Conservation (phyloP, 2,113 vertebrate genomes). For the Meriones unguiculatus region DNA sequence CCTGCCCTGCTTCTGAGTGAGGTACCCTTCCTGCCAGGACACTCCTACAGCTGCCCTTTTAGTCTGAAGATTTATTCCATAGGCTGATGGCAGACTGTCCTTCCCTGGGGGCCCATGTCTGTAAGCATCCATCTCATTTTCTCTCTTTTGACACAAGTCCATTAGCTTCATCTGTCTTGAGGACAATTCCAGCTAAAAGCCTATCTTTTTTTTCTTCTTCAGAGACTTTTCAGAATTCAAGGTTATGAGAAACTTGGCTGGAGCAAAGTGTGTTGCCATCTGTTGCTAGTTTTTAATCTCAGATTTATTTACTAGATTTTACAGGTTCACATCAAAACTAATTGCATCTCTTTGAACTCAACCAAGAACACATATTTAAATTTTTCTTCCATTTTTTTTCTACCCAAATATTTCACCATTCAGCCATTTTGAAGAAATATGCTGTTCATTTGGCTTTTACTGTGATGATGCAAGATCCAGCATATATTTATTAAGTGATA, state of each 20-base stretch:
- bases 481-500: background rate
- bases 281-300: slow-evolving; percentile 71
- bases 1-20: background rate
- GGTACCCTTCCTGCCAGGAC: background rate
- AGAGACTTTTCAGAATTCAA: slow-evolving; percentile 75
- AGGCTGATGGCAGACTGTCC: slow-evolving; percentile 44
- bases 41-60: slow-evolving; percentile 56
- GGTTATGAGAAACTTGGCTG: slow-evolving; percentile 74
- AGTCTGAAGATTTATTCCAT: slow-evolving; percentile 63
- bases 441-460: background rate
- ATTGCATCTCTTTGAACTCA: slow-evolving; percentile 42
- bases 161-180: slow-evolving; percentile 79
- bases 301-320: slow-evolving; percentile 59
- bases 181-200: slow-evolving; percentile 47
- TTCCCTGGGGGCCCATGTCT: background rate
- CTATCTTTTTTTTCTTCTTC: slow-evolving; percentile 67
- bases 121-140: slow-evolving; percentile 69
- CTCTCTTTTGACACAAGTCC: slow-evolving; percentile 70
- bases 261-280: slow-evolving; percentile 59
- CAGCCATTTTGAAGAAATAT: background rate
- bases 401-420: background rate
- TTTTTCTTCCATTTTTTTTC: background rate
- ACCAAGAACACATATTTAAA: slow-evolving; percentile 3
- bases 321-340: slow-evolving; percentile 51
- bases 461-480: background rate